Evolutionary conservation across 2,797 vertebrate genomes (phyloP), one percentile per base, ranked within the genome.

Genomic region (Helarctos malayanus): DNA sequence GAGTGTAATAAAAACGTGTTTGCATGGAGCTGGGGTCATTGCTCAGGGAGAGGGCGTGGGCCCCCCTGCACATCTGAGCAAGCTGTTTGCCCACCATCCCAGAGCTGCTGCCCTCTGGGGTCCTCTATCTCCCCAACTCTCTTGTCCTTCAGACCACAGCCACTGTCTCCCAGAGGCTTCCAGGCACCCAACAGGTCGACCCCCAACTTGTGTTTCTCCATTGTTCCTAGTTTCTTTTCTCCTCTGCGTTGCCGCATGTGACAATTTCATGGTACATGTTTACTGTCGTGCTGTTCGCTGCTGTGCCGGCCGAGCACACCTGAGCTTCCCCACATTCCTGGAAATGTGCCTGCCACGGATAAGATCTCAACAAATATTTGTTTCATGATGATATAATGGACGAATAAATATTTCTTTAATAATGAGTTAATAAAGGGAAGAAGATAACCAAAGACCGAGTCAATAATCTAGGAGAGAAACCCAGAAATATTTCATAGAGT

Each of bases 171-270:
- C 27, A 1, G 5, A 86, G 38, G 29, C 13, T 21, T 15, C 86
- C 35, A 59, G 19, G 16, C 18, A 23, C 38, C 9, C 4, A 27
- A 57, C 11, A 25, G 54, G 25, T n/a, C 0, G 23, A 16, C 45
- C 10, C 8, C 27, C 47, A 6, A 32, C 18, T 52, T 54, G 57
- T 11, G 14, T 29, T 68, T 41, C 29, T 45, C 2, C 65, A 0
- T 38, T n/a, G 0, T 45, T 16, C 54, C 35, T 56, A 35, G 82
- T 76, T 78, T 56, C 7, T 86, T 38, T 54, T 73, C 45, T 61
- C 12, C 61, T 3, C 0, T 49, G 18, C 4, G 13, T 63, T 16
- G 25, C 21, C 11, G 0, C 21, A 45, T 8, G 11, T 1, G 3
- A 49, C 27, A n/a, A 35, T 65, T n/a, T 19, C 49, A n/a, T 56